phyloP scores from a whole-genome alignment of 2,113 vertebrate genomes.

The Prionailurus viverrinus region DNA sequence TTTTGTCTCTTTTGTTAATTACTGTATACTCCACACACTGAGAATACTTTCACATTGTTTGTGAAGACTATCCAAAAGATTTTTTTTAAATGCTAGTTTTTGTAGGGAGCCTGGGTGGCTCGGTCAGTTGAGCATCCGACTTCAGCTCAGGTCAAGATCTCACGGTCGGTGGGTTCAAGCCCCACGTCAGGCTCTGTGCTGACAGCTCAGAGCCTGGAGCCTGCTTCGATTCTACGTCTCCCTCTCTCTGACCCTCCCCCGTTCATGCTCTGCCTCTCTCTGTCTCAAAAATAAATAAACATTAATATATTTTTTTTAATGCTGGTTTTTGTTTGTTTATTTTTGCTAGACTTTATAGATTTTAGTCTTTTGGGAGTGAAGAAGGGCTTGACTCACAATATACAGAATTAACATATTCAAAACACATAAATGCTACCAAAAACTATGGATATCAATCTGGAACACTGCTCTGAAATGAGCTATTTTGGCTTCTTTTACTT shows the following conservation, averaged over 20 bases:
- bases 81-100: neutral
- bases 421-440: neutral
- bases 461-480: constrained; percentile 45
- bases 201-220: too few relatives aligned
- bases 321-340: neutral
- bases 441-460: neutral
- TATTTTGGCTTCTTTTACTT: constrained; percentile 27
- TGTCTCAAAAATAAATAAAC: too few relatives aligned
- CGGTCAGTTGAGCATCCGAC: too few relatives aligned
- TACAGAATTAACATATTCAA: neutral
- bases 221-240: too few relatives aligned
- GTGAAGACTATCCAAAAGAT: neutral
- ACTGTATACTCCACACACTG: neutral
- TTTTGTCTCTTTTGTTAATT: neutral
- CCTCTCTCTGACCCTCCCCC: too few relatives aligned
- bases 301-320: neutral
- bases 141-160: too few relatives aligned
- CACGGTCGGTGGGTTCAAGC: too few relatives aligned
- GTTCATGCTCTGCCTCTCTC: too few relatives aligned
- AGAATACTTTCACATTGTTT: neutral
- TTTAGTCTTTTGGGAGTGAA: neutral
- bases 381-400: neutral
- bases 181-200: too few relatives aligned
- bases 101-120: too few relatives aligned
- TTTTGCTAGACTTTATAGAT: neutral